phyloP scores from a whole-genome alignment of 2,113 vertebrate genomes.

The Zosterops borbonicus region DNA sequence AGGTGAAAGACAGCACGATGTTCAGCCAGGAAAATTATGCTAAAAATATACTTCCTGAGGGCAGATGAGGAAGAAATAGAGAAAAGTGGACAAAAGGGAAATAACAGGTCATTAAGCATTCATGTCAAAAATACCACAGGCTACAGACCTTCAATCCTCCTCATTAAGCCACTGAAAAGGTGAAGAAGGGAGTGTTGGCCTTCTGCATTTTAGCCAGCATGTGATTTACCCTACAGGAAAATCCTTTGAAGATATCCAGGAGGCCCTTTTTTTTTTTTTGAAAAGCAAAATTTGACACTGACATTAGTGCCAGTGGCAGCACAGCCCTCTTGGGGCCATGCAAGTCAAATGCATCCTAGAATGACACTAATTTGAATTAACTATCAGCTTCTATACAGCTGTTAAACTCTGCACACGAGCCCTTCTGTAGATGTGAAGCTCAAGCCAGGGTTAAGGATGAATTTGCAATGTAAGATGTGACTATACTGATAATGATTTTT shows the following conservation, averaged over 20 bases:
- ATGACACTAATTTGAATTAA: background rate
- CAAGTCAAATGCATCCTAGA: background rate
- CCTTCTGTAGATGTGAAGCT: background rate
- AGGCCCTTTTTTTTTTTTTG: background rate
- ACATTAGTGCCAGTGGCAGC: background rate
- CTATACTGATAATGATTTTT: background rate
- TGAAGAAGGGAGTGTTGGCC: background rate
- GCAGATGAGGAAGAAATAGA: background rate
- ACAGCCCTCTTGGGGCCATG: background rate
- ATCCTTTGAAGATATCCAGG: background rate
- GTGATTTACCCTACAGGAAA: background rate
- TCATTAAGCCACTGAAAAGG: background rate
- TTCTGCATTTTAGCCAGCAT: background rate
- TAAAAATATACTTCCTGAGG: background rate
- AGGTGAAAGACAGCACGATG: background rate
- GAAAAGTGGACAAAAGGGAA: background rate
- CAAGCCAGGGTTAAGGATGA: background rate
- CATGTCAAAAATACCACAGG: background rate
- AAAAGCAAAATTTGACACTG: background rate
- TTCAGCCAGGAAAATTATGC: background rate
- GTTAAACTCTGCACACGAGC: background rate
- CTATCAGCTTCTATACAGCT: background rate
- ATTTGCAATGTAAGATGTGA: background rate
- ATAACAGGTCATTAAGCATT: background rate
- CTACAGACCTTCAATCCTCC: background rate